phyloP scores from a whole-genome alignment of 2,888 invertebrate species.

The Hydriomena furcata region DNA sequence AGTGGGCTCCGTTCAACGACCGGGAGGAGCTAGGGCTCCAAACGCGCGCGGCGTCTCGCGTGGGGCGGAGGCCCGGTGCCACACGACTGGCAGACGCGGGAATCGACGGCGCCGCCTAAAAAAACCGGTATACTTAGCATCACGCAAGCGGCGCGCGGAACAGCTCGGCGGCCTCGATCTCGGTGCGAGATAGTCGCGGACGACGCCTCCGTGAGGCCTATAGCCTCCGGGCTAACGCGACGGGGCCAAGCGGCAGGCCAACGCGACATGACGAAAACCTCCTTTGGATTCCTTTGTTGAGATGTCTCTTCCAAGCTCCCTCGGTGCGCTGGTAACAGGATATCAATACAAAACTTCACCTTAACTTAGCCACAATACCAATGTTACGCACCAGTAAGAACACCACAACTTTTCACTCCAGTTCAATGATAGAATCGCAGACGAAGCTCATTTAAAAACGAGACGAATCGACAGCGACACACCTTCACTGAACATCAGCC shows the following conservation, averaged over 20 bases:
- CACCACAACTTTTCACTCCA: slow-evolving; percentile 80
- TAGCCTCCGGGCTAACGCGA: slow-evolving; percentile 76
- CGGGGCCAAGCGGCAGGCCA: slow-evolving; percentile 72
- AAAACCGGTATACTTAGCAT: slow-evolving; percentile 75
- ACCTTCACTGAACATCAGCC: no score
- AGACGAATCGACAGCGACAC: no score
- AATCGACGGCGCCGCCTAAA: slow-evolving; percentile 77
- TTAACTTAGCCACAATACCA: slow-evolving; percentile 77
- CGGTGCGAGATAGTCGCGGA: slow-evolving; percentile 64
- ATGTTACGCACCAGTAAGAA: slow-evolving; percentile 81
- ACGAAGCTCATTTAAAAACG: slow-evolving; percentile 48
- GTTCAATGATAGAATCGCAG: slow-evolving; percentile 66
- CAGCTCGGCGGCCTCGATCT: slow-evolving; percentile 43
- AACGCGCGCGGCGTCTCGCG: slow-evolving; percentile 76
- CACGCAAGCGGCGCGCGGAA: slow-evolving; percentile 67
- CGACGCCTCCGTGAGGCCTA: slow-evolving; percentile 75
- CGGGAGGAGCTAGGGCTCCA: slow-evolving; percentile 77
- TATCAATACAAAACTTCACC: slow-evolving; percentile 77
- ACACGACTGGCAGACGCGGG: slow-evolving; percentile 72
- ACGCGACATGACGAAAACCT: slow-evolving; percentile 52
- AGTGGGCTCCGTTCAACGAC: slow-evolving; percentile 57
- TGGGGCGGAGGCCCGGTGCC: slow-evolving; percentile 66
- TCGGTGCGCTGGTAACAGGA: slow-evolving; percentile 54
- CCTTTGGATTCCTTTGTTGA: slow-evolving; percentile 37
- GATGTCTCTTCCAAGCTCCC: slow-evolving; percentile 39